These are phyloP conservation scores for Stichopus horrens DNA, from an alignment of 53 echinoderm and acorn worm species.

Conservation along the genomic window DNA sequence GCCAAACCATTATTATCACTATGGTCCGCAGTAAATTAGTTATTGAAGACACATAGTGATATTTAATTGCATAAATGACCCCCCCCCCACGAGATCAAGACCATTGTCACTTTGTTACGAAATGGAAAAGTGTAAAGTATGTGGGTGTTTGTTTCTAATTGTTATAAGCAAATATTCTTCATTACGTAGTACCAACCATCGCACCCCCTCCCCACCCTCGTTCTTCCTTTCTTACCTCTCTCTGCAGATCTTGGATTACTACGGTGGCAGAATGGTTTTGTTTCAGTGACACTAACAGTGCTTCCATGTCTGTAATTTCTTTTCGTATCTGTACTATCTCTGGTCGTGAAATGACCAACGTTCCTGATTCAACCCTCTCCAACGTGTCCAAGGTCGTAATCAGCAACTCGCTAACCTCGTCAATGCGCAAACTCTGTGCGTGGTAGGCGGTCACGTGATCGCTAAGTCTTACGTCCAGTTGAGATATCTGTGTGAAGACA, in stretches of 20 bases:
- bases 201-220: too few relatives aligned
- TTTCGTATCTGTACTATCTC: background rate
- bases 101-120: too few relatives aligned
- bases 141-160: too few relatives aligned
- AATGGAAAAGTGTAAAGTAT: too few relatives aligned
- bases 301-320: constrained; percentile 10
- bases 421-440: background rate
- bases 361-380: background rate
- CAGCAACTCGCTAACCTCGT: background rate
- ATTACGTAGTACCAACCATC: too few relatives aligned
- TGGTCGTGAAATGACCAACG: background rate
- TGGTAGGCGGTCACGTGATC: background rate
- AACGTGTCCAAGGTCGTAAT: background rate
- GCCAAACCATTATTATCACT: too few relatives aligned
- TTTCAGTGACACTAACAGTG: background rate
- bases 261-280: constrained; percentile 4
- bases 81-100: too few relatives aligned
- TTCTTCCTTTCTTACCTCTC: constrained; percentile 1
- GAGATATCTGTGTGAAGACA: background rate
- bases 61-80: too few relatives aligned
- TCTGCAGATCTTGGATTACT: background rate
- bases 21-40: too few relatives aligned
- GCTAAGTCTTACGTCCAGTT: background rate
- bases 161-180: too few relatives aligned
- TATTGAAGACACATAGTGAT: too few relatives aligned